These are phyloP conservation scores for Baronia brevicornis DNA, from an alignment of 2,888 invertebrate species.

Conservation along the genomic window DNA sequence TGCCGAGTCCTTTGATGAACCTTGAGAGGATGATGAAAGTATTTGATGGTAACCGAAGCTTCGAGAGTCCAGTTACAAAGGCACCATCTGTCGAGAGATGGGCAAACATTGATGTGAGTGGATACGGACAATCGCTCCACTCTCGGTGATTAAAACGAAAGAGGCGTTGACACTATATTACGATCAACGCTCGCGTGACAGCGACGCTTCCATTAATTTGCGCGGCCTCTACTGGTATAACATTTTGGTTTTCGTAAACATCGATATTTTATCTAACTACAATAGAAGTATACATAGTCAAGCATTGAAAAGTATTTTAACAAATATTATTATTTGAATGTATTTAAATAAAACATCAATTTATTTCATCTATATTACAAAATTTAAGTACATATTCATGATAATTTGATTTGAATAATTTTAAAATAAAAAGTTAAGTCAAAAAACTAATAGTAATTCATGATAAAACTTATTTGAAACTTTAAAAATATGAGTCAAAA, in stretches of 20 bases:
- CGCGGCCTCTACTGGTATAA: constrained; percentile 31
- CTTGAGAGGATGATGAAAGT: constrained; percentile 52
- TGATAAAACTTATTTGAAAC: too few species aligned
- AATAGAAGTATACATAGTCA: neutral
- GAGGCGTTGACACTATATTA: constrained; percentile 70
- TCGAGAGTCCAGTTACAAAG: constrained; percentile 61
- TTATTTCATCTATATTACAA: too few species aligned
- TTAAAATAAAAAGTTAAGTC: too few species aligned
- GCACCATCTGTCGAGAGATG: constrained; percentile 57
- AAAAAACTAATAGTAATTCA: too few species aligned
- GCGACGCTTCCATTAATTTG: constrained; percentile 50
- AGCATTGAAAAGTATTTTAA: too few species aligned
- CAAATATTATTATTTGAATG: too few species aligned
- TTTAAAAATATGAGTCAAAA: too few species aligned
- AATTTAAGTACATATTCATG: too few species aligned
- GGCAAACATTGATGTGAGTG: constrained; percentile 60
- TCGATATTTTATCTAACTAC: constrained; percentile 11
- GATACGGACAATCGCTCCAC: constrained; percentile 63
- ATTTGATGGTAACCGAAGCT: constrained; percentile 47
- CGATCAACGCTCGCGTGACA: constrained; percentile 47
- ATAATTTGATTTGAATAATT: too few species aligned
- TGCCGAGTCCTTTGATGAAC: constrained; percentile 37
- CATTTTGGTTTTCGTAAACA: constrained; percentile 22
- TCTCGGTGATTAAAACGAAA: constrained; percentile 71
- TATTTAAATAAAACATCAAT: too few species aligned